Conservation (phyloP, 2,113 vertebrate species). For the Mystacornis crossleyi region DNA sequence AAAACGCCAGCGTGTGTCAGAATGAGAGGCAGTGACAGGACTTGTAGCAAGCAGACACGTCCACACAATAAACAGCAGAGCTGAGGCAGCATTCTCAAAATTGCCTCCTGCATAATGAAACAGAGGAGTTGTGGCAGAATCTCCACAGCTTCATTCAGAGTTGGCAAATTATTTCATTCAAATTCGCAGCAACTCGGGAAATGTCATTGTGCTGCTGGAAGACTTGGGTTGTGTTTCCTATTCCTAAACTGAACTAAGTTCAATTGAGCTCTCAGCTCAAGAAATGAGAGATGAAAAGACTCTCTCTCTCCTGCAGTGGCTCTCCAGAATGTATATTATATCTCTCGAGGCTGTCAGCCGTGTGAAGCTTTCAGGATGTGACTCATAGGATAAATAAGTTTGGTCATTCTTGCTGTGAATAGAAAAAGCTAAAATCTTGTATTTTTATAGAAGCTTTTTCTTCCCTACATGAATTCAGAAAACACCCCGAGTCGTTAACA, state of each 20-base stretch:
- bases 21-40: not conserved
- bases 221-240: not conserved
- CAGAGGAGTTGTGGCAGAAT: not conserved
- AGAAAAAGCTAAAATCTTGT: not conserved
- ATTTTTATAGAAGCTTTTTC: not conserved
- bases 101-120: not conserved
- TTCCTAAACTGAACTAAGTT: not conserved
- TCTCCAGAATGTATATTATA: not conserved
- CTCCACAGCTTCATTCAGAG: not conserved
- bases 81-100: slow-evolving; percentile 31
- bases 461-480: not conserved
- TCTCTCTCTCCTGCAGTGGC: not conserved
- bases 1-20: not conserved
- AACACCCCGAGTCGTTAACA: not conserved
- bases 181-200: not conserved
- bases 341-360: not conserved
- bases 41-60: not conserved
- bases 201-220: not conserved
- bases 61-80: not conserved
- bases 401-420: slow-evolving; percentile 19
- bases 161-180: not conserved
- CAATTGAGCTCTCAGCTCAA: not conserved
- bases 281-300: not conserved
- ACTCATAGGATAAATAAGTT: not conserved
- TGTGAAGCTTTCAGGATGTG: not conserved